phyloP scores from a whole-genome alignment of 1,140 invertebrate genomes.

The Aphelenchoides avenae region DNA sequence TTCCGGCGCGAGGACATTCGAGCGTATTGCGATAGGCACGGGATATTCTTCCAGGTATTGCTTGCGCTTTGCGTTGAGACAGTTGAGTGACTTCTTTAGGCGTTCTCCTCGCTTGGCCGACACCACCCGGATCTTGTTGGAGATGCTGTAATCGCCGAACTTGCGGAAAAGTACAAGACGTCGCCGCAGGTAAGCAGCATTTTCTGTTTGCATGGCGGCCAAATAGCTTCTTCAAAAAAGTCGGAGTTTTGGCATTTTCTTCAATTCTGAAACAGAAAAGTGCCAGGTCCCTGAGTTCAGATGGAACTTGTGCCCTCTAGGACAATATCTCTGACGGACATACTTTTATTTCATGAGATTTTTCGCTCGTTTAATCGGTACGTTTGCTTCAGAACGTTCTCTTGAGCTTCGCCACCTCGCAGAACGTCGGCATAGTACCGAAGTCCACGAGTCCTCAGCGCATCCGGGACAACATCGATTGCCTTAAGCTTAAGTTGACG shows the following conservation, averaged over 20 bases:
- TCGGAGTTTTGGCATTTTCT: no score
- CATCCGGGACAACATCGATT: constrained; percentile 39
- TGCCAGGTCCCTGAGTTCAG: no score
- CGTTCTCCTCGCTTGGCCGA: not conserved
- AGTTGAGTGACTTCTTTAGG: not conserved
- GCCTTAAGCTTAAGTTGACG: constrained; percentile 14
- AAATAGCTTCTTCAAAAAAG: no score
- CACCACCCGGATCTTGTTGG: not conserved
- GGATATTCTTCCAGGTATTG: constrained; percentile 59
- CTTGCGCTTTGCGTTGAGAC: not conserved
- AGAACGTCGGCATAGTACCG: constrained; percentile 47
- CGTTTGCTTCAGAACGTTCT: constrained; percentile 47
- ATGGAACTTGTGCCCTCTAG: no score
- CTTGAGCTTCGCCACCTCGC: constrained; percentile 38
- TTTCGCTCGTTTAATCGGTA: constrained; percentile 52
- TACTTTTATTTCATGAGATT: constrained; percentile 36
- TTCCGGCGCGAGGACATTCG: constrained; percentile 56
- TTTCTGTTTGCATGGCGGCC: no score
- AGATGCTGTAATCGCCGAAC: not conserved
- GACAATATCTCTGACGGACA: no score
- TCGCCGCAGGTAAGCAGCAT: no score
- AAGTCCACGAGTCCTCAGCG: constrained; percentile 44
- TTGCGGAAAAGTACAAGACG: not conserved
- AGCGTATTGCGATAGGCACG: constrained; percentile 57
- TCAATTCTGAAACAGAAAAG: no score